Evolutionary conservation across 2,888 invertebrate species (phyloP), one percentile per base, ranked within the genome.

Genomic region (Scotopteryx bipunctaria): DNA sequence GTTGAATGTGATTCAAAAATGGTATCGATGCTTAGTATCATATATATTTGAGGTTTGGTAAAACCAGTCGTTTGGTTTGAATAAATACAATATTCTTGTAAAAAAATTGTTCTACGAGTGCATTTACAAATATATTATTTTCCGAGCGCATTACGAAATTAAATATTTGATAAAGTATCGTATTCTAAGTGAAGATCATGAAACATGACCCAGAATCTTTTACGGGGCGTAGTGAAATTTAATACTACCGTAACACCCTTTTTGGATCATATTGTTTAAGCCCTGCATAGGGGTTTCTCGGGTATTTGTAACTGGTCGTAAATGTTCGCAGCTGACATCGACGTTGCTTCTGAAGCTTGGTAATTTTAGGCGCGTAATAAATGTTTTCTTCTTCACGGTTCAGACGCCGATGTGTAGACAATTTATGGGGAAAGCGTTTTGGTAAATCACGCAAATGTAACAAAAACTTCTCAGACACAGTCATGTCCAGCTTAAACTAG

Each of bases 291-390:
- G 40, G 45, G 58, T 51, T 55, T 60, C 46, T 57, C 42, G 67
- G 79, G 81, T 81, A 76, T 81, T 83, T 86, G 87, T 81, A 84
- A 85, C 84, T 83, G 84, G 84, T 76, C 81, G 69, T 87, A 76
- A 80, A 80, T 88, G 87, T 88, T 82, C 77, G 83, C 78, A 78
- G 83, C 83, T 87, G 79, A 83, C 81, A 84, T 86, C 84, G 79
- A 86, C 86, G 86, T 87, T 60, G 89, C 88, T 90, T 89, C 84
- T 79, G 83, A 82, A 71, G 88, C 89, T 90, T 89, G 84, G 87
- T 90, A 89, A 78, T 81, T 78, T 78, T 90, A 89, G 90, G 89
- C 90, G 86, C 83, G 88, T 90, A 90, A 90, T 90, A 84, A 83
- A 89, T 90, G 90, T 90, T 83, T 84, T 84, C 81, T 88, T 88